phyloP scores from a whole-genome alignment of 2,113 vertebrate species.

The Gymnarchus niloticus region DNA sequence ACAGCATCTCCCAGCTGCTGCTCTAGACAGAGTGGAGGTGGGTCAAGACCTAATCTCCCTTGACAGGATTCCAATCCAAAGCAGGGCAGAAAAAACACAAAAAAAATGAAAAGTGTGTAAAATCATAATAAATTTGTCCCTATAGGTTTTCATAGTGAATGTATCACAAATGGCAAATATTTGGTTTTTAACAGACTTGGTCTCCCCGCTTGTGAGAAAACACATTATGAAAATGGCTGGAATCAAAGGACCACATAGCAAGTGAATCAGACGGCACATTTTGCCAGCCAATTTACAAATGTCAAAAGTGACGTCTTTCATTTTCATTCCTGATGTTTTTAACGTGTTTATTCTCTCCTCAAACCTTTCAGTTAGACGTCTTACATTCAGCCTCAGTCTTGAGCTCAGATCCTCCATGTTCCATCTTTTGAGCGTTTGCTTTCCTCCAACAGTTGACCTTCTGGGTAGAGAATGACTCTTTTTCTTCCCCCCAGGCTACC shows the following conservation, averaged over 20 bases:
- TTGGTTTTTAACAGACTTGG: neutral
- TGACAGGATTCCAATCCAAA: neutral
- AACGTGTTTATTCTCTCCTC: neutral
- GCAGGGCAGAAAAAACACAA: neutral
- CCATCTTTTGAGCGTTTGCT: neutral
- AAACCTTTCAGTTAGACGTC: constrained; percentile 1
- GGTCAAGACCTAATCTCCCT: neutral
- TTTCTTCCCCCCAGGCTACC: neutral
- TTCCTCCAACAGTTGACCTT: neutral
- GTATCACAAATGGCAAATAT: neutral
- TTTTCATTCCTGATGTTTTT: neutral
- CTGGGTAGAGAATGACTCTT: neutral
- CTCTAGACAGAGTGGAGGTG: neutral
- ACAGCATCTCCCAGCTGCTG: neutral
- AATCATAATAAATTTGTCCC: neutral
- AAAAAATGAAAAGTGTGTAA: neutral
- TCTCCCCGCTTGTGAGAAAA: neutral
- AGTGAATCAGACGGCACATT: neutral
- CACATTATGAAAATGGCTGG: neutral
- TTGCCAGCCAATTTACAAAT: constrained; percentile 13
- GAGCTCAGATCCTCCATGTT: neutral
- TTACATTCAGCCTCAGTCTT: neutral
- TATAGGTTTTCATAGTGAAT: neutral
- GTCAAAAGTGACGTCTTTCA: constrained; percentile 16
- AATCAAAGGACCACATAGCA: constrained; percentile 2